These are phyloP conservation scores for Pharmacophagus antenor DNA, from an alignment of 2,888 invertebrate species.

Conservation along the genomic window DNA sequence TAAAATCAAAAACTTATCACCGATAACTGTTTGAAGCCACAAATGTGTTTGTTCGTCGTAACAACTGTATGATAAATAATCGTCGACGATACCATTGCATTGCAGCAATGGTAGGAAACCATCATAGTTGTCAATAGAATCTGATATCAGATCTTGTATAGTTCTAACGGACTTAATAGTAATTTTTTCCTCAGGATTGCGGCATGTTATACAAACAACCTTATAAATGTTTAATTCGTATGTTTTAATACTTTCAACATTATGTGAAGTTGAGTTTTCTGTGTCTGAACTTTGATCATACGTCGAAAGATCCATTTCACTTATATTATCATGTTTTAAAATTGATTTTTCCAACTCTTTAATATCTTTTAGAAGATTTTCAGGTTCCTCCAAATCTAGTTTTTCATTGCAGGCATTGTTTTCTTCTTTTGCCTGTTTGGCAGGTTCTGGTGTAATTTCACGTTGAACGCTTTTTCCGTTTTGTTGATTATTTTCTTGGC, in stretches of 20 bases:
- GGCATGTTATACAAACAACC: conserved; percentile 37
- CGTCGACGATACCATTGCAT: conserved; percentile 53
- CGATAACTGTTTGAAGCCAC: conserved; percentile 40
- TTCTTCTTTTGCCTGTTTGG: background rate
- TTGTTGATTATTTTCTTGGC: background rate
- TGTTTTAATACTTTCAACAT: background rate
- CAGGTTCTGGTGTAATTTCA: background rate
- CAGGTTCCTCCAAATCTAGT: background rate
- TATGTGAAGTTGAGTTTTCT: background rate
- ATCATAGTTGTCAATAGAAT: conserved; percentile 37
- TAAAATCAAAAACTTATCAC: conserved; percentile 34
- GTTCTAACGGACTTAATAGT: conserved; percentile 31
- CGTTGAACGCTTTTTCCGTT: background rate
- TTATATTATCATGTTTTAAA: background rate
- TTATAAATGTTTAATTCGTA: conserved; percentile 15
- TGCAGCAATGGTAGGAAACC: conserved; percentile 47
- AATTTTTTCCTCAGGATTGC: conserved; percentile 35
- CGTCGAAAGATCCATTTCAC: background rate
- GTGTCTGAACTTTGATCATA: background rate
- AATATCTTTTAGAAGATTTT: conserved; percentile 5
- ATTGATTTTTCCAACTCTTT: conserved; percentile 9
- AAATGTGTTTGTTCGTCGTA: conserved; percentile 42
- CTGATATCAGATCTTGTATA: conserved; percentile 41
- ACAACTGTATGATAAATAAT: conserved; percentile 52
- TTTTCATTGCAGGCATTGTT: background rate